Evolutionary conservation across 30 jellyfish, hydroid and myxozoan species (phyloP), one percentile per base, ranked within the genome.

Genomic region (Cassiopea xamachana): DNA sequence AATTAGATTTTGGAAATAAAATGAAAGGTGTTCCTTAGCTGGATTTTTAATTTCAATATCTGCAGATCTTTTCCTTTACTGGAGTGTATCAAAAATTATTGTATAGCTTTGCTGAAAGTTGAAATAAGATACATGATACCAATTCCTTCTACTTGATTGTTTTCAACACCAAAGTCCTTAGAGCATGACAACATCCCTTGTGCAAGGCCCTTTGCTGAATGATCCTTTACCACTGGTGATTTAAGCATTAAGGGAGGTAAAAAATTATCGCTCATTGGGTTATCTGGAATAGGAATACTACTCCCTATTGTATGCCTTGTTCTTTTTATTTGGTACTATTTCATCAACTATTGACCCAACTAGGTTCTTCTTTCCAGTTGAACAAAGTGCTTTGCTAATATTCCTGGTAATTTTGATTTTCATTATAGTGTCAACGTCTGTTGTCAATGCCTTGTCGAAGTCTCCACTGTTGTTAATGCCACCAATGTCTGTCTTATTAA

Each of bases 51-150:
- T 77, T 71, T 83, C 50, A 2, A 84, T 19, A 60, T 83, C 91
- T 71, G 75, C 77, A 45, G 84, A 68, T 69, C 60, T 70, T 19
- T 46, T 70, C 84, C 77, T 48, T 71, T 83, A 47, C 46, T 48
- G 69, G 77, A 83, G 76, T 46, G 84, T 83, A 55, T 83, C 84
- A 19, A 83, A 84, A 27, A 69, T 83, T n/a, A 83, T 70, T 1
- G 91, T 84, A 83, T 43, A 83, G 77, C 91, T 83, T 70, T 43
- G 83, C 84, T 83, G 84, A 46, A 83, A 71, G 76, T 69, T 83
- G 60, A 73, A 83, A 83, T 68, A 83, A 4, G 83, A 44, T 17
- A 68, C 83, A 48, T 83, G 91, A 51, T 79, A 80, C 67, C 89
- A 60, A 80, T 39, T 59, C 89, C 89, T 80, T 80, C 89, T 46